Conservation (phyloP, 2,888 invertebrate genomes). For the Idaea dimidiata region DNA sequence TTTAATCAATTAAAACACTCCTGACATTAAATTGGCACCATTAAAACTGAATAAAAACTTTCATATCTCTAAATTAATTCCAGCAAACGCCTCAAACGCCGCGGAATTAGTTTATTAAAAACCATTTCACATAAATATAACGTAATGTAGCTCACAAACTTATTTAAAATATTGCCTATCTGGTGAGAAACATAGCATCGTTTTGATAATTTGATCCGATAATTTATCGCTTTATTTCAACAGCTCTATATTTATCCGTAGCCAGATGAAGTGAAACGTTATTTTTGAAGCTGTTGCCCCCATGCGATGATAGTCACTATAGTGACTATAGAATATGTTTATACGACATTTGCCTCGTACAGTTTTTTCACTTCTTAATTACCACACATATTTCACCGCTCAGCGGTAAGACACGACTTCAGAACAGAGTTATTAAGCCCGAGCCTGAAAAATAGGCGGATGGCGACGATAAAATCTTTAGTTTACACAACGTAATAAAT, state of each 20-base stretch:
- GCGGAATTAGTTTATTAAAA: background rate
- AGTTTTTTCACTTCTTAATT: slow-evolving; percentile 69
- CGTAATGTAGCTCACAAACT: slow-evolving; percentile 13
- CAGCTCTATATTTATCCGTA: slow-evolving; percentile 45
- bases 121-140: slow-evolving; percentile 1
- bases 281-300: slow-evolving; percentile 59
- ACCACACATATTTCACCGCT: slow-evolving; percentile 48
- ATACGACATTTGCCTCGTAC: slow-evolving; percentile 45
- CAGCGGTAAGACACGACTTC: slow-evolving; percentile 20
- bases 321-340: too few relatives aligned
- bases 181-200: slow-evolving; percentile 9
- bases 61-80: background rate
- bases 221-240: slow-evolving; percentile 14
- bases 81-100: background rate
- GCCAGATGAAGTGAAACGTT: slow-evolving; percentile 35
- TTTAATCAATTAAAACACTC: background rate
- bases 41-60: background rate
- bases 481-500: slow-evolving; percentile 51
- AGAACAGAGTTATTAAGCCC: slow-evolving; percentile 24
- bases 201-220: background rate
- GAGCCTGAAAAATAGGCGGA: slow-evolving; percentile 41
- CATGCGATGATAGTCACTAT: slow-evolving; percentile 60
- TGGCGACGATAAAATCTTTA: slow-evolving; percentile 35
- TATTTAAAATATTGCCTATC: slow-evolving; percentile 5
- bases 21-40: background rate